Percentiles rank a stretch among this genome's conserved stretches.
phyloP scores from a whole-genome alignment of 2,888 invertebrate species.

The Tenthredo notha region DNA sequence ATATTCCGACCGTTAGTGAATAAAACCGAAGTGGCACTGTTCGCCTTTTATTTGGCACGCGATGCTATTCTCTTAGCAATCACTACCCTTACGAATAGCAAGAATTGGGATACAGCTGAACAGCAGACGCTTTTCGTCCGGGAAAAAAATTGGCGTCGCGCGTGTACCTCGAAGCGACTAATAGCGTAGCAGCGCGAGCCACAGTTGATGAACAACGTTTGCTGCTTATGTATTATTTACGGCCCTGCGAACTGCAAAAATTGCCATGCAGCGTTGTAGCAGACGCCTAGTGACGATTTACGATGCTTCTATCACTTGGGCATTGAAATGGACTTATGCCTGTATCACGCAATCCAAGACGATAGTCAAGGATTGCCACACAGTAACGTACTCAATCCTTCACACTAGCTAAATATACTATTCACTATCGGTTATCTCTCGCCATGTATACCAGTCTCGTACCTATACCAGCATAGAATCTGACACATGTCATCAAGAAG shows the following conservation, averaged over 20 bases:
- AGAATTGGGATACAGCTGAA: constrained; percentile 10
- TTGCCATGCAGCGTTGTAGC: constrained; percentile 22
- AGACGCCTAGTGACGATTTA: constrained; percentile 9
- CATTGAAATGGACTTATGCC: not conserved
- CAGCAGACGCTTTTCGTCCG: constrained; percentile 32
- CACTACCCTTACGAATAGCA: constrained; percentile 1
- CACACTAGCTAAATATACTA: not conserved
- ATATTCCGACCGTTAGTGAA: not conserved
- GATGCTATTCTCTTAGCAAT: constrained; percentile 5
- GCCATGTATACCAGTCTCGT: not conserved
- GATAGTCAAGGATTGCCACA: constrained; percentile 11
- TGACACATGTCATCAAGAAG: not conserved
- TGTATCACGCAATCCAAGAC: not conserved
- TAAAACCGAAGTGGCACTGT: not conserved
- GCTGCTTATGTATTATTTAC: not conserved
- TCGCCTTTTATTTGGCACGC: constrained; percentile 14
- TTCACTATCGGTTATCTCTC: not conserved
- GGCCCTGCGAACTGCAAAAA: not conserved
- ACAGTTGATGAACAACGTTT: not conserved
- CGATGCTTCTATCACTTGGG: constrained; percentile 1
- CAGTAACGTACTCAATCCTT: not conserved
- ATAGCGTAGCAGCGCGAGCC: not conserved
- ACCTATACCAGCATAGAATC: not conserved
- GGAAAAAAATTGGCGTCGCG: not conserved
- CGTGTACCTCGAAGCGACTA: not conserved